These are phyloP conservation scores for Catocala fraxini DNA, from an alignment of 2,888 invertebrate species.

Conservation along the genomic window DNA sequence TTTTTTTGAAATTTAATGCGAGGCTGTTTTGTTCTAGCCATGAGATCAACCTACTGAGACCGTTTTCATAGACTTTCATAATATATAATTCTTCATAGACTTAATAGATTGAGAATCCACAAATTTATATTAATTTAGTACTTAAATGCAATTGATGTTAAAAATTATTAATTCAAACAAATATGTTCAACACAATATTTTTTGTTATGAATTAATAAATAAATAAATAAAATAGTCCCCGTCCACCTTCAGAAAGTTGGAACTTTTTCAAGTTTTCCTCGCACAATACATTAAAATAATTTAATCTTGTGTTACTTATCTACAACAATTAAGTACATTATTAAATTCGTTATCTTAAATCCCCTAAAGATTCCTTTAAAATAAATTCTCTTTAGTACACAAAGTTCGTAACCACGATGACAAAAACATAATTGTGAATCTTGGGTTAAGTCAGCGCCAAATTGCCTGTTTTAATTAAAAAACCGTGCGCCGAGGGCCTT, in stretches of 20 bases:
- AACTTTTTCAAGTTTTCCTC: constrained; percentile 25
- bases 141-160: too few species aligned
- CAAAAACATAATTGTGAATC: constrained; percentile 74
- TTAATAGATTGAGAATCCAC: too few species aligned
- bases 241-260: constrained; percentile 30
- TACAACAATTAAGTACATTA: constrained; percentile 38
- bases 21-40: too few species aligned
- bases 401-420: constrained; percentile 61
- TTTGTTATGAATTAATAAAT: too few species aligned
- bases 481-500: constrained; percentile 71
- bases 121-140: too few species aligned
- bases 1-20: too few species aligned
- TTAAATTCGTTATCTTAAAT: constrained; percentile 44
- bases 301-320: constrained; percentile 27
- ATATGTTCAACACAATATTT: too few species aligned
- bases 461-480: constrained; percentile 82
- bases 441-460: constrained; percentile 73
- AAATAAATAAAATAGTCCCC: too few species aligned
- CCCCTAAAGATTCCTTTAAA: constrained; percentile 46
- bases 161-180: too few species aligned
- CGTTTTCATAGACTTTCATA: too few species aligned
- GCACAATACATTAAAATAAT: constrained; percentile 12
- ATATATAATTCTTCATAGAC: too few species aligned
- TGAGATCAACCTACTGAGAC: too few species aligned
- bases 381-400: constrained; percentile 57